phyloP scores from a whole-genome alignment of 2,113 vertebrate genomes.

The Trogon melanurus region DNA sequence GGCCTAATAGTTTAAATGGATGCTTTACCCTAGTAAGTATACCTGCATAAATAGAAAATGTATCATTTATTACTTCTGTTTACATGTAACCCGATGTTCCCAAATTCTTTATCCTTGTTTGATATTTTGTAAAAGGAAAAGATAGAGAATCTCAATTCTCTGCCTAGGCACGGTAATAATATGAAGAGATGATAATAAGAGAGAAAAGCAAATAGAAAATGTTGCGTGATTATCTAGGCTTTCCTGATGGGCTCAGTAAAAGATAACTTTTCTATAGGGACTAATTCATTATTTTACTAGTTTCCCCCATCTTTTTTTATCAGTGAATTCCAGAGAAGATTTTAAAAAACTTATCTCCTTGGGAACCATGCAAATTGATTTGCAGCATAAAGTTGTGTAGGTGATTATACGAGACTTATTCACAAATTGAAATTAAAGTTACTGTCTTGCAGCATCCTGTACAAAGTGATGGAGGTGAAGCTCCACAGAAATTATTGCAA shows the following conservation, averaged over 20 bases:
- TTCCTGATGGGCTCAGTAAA: slow-evolving; percentile 31
- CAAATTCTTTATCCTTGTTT: slow-evolving; percentile 10
- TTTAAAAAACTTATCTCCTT: neutral
- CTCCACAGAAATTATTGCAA: neutral
- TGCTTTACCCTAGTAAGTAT: neutral
- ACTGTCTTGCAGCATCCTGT: neutral
- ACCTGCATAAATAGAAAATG: neutral
- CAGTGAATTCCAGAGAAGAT: slow-evolving; percentile 13
- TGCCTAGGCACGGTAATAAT: neutral
- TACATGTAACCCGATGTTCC: neutral
- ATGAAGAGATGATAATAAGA: neutral
- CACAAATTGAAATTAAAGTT: neutral
- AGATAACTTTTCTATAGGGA: slow-evolving; percentile 41
- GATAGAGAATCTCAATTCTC: neutral
- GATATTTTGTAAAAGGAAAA: slow-evolving; percentile 16
- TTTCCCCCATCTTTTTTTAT: neutral
- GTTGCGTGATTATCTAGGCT: slow-evolving; percentile 41
- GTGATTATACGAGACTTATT: neutral
- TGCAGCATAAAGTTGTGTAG: neutral
- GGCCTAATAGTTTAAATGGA: neutral
- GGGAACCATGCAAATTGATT: neutral
- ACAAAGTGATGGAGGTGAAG: neutral
- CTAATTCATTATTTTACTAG: slow-evolving; percentile 30
- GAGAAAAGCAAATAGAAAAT: slow-evolving; percentile 37
- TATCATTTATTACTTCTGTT: neutral